A percentile compares a stretch with the other conserved stretches of the same genome.
Conservation (phyloP, 1,140 invertebrate genomes). For the Caenorhabditis tropicalis region DNA sequence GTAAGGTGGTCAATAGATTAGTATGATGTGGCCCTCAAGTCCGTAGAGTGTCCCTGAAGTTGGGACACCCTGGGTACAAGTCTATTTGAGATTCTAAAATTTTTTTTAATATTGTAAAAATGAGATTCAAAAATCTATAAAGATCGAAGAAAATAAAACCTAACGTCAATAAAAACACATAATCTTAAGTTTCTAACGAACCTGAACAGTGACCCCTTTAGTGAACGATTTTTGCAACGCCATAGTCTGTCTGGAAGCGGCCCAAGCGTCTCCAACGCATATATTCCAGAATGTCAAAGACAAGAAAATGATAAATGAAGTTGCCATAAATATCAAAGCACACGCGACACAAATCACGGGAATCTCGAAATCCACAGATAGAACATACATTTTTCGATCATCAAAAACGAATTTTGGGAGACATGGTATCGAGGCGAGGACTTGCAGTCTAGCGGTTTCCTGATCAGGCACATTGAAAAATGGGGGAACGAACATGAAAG, state of each 20-base stretch:
- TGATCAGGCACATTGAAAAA: background rate
- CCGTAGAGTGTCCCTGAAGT: too few relatives aligned
- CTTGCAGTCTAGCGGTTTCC: background rate
- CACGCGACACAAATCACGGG: background rate
- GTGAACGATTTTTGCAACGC: background rate
- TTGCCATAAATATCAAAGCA: background rate
- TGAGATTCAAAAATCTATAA: too few relatives aligned
- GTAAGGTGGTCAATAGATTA: too few relatives aligned
- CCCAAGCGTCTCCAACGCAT: background rate
- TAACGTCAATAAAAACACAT: too few relatives aligned
- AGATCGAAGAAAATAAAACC: too few relatives aligned
- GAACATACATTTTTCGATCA: background rate
- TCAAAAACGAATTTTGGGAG: background rate
- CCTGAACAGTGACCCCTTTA: constrained; percentile 9
- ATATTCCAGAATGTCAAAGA: constrained; percentile 7
- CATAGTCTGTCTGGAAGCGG: background rate
- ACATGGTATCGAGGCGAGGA: background rate
- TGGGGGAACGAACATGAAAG: background rate
- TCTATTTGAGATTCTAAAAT: too few relatives aligned
- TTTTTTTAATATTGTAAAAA: too few relatives aligned
- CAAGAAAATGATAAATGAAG: background rate
- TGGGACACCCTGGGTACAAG: too few relatives aligned
- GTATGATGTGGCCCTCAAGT: too few relatives aligned
- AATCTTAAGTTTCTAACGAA: too few relatives aligned
- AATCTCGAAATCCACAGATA: background rate